These are phyloP conservation scores for Prionchulus punctatus DNA, from an alignment of 2,888 invertebrate species.

Conservation along the genomic window DNA sequence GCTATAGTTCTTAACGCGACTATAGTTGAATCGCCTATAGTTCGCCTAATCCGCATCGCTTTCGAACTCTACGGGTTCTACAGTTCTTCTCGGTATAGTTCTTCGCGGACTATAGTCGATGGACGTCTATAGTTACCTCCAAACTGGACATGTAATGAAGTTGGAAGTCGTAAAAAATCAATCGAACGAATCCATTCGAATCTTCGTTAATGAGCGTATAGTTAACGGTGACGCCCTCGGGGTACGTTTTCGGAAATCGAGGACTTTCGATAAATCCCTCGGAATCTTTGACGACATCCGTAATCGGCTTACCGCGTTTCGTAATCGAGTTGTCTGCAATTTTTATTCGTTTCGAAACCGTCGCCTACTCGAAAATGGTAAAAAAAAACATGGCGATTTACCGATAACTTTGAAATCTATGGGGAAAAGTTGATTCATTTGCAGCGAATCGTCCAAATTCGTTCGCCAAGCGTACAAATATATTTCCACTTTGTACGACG, in stretches of 20 bases:
- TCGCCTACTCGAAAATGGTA: too few species aligned
- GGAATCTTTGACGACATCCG: not conserved
- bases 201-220: slow-evolving; percentile 18
- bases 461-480: not conserved
- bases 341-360: too few species aligned
- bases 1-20: too few species aligned
- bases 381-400: not conserved
- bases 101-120: too few species aligned
- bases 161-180: slow-evolving; percentile 20
- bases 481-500: not conserved
- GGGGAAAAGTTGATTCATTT: not conserved
- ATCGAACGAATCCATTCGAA: slow-evolving; percentile 15
- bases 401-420: not conserved
- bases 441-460: not conserved
- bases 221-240: slow-evolving; percentile 16
- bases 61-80: too few species aligned
- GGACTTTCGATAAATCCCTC: slow-evolving; percentile 2
- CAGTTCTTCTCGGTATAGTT: too few species aligned
- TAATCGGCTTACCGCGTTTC: not conserved
- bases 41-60: too few species aligned
- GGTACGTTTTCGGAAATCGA: slow-evolving; percentile 19
- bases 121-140: too few species aligned
- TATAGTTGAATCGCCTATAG: too few species aligned
- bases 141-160: slow-evolving; percentile 15
- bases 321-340: not conserved